Percentiles rank a stretch among this genome's conserved stretches.
Evolutionary conservation across 2,113 vertebrate genomes (phyloP).

Genomic region (Bettongia penicillata): DNA sequence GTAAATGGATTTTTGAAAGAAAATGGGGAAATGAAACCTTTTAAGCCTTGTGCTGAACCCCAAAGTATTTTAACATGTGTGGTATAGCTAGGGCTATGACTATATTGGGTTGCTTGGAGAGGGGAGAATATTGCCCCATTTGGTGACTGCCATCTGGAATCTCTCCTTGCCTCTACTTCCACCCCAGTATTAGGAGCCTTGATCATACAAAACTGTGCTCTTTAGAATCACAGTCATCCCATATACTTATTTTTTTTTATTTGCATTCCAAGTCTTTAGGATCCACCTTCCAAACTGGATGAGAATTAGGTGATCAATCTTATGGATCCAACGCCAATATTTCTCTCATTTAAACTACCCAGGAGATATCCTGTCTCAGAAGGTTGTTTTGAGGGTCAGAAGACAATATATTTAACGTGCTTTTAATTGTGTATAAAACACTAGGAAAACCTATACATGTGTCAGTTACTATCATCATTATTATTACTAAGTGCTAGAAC

Average conservation of each 20-base stretch:
- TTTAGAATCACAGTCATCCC: neutral
- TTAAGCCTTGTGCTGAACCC: conserved; percentile 16
- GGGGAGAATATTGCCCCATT: neutral
- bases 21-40: conserved; percentile 11
- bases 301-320: conserved; percentile 25
- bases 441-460: neutral
- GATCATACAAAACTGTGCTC: neutral
- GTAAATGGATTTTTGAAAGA: neutral
- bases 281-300: conserved; percentile 5
- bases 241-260: neutral
- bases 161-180: neutral
- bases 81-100: neutral
- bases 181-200: neutral
- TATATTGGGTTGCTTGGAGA: neutral
- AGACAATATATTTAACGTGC: neutral
- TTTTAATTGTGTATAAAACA: neutral
- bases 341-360: neutral
- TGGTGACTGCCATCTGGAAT: neutral
- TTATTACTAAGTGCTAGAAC: neutral
- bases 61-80: neutral
- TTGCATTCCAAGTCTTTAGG: neutral
- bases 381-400: neutral
- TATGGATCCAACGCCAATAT: conserved; percentile 5
- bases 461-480: neutral
- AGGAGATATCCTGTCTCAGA: neutral